A percentile compares a stretch with the other conserved stretches of the same genome.
Evolutionary conservation across 92 coral and sea anemone genomes (phyloP).

Genomic region (Chrysogorgia sp.): DNA sequence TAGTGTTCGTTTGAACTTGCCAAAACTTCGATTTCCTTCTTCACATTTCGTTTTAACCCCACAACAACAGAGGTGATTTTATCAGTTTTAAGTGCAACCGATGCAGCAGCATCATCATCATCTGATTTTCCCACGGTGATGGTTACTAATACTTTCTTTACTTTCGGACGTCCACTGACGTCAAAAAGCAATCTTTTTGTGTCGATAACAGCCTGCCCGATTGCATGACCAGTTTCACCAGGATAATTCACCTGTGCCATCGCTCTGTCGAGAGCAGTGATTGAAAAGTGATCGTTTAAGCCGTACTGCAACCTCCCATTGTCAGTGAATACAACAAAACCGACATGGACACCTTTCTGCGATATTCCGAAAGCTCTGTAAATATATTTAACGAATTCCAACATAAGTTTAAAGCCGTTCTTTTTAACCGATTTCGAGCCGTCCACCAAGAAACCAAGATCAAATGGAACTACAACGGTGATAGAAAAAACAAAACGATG

Average conservation of each 20-base stretch:
- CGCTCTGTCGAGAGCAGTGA: slow-evolving; percentile 59
- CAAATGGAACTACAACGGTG: slow-evolving; percentile 54
- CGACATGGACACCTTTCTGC: slow-evolving; percentile 76
- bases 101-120: slow-evolving; percentile 39
- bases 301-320: slow-evolving; percentile 64
- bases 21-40: slow-evolving; percentile 55
- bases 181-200: slow-evolving; percentile 64
- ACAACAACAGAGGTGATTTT: slow-evolving; percentile 56
- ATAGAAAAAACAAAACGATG: neutral
- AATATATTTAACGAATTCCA: slow-evolving; percentile 68
- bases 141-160: slow-evolving; percentile 59
- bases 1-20: slow-evolving; percentile 63
- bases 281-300: slow-evolving; percentile 61
- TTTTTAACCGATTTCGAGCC: slow-evolving; percentile 53
- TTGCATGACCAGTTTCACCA: slow-evolving; percentile 51
- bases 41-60: slow-evolving; percentile 54
- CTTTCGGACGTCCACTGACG: slow-evolving; percentile 63
- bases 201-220: slow-evolving; percentile 65
- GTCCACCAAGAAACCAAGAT: slow-evolving; percentile 61
- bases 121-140: slow-evolving; percentile 63
- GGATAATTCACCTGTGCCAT: slow-evolving; percentile 55
- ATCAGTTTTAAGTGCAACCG: slow-evolving; percentile 46
- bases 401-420: slow-evolving; percentile 45
- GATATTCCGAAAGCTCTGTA: slow-evolving; percentile 68
- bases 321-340: slow-evolving; percentile 66